Evolutionary conservation across 1,140 invertebrate genomes (phyloP).

Genomic region (Aleiodes sp.): DNA sequence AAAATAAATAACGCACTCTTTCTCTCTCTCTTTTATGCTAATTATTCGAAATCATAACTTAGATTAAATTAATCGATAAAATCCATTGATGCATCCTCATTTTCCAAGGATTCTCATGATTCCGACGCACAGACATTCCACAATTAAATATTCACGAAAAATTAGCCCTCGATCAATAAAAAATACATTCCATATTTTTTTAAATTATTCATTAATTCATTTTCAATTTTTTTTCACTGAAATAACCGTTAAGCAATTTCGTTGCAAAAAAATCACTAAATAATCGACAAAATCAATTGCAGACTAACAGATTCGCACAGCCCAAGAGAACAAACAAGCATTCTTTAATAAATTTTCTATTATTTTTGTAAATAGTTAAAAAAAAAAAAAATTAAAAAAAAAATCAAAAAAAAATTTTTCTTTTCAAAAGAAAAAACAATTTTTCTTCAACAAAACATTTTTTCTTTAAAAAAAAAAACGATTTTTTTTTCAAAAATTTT

Average conservation of each 20-base stretch:
- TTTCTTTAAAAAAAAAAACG: no score
- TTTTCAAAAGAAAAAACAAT: no score
- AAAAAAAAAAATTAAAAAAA: no score
- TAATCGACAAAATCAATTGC: constrained; percentile 47
- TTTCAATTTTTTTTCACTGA: constrained; percentile 22
- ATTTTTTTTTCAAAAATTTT: no score
- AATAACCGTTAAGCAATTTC: constrained; percentile 24
- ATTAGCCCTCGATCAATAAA: not conserved
- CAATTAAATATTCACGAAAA: not conserved
- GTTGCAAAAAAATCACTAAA: constrained; percentile 9
- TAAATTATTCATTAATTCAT: not conserved
- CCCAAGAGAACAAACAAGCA: constrained; percentile 55
- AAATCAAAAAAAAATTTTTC: no score
- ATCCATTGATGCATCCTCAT: constrained; percentile 55
- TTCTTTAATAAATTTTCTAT: constrained; percentile 36
- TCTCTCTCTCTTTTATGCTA: constrained; percentile 63
- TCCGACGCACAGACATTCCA: constrained; percentile 15
- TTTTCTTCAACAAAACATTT: no score
- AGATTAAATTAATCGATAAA: constrained; percentile 50
- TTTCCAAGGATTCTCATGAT: constrained; percentile 48
- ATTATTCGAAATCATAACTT: constrained; percentile 58
- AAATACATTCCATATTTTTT: constrained; percentile 17
- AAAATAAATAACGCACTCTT: constrained; percentile 68
- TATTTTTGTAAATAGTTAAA: not conserved
- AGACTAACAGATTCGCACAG: constrained; percentile 65